Evolutionary conservation across 2,888 invertebrate species (phyloP).

Genomic region (Timandra comae): DNA sequence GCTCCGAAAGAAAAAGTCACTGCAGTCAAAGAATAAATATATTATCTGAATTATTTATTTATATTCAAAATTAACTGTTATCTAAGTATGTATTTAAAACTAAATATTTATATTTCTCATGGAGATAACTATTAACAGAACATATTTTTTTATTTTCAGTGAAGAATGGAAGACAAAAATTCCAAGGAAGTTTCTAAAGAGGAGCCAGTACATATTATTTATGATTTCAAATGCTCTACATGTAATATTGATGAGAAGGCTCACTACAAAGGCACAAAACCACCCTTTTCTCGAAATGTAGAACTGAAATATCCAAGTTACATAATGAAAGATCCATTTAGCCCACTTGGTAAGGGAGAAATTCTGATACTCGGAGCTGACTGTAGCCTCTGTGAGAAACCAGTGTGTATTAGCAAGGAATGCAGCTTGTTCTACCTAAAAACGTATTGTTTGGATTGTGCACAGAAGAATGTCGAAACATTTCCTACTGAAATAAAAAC

Average conservation of each 20-base stretch:
- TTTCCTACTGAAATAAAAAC: conserved; percentile 84
- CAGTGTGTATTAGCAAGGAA: conserved; percentile 82
- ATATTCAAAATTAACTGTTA: conserved; percentile 3
- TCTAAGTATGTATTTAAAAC: conserved; percentile 16
- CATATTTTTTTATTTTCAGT: too few species aligned
- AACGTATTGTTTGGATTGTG: conserved; percentile 85
- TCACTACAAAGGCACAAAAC: conserved; percentile 85
- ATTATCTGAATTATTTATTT: conserved; percentile 22
- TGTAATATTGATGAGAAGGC: conserved; percentile 83
- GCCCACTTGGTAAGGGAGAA: conserved; percentile 84
- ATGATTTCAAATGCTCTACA: conserved; percentile 78
- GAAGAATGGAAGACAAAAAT: conserved; percentile 40
- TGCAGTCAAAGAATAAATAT: conserved; percentile 26
- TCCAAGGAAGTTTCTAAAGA: conserved; percentile 22
- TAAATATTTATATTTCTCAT: too few species aligned
- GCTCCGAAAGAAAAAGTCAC: conserved; percentile 76
- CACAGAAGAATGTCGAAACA: conserved; percentile 65
- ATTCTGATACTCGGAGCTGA: conserved; percentile 86
- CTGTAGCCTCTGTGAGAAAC: conserved; percentile 81
- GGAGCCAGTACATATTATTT: conserved; percentile 30
- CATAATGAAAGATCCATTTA: conserved; percentile 91
- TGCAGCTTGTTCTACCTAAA: conserved; percentile 89
- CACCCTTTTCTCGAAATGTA: conserved; percentile 83
- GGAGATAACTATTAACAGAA: too few species aligned
- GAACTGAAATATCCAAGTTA: conserved; percentile 84